These are phyloP conservation scores for Galaxias olidus DNA, from an alignment of 2,797 vertebrate genomes.

Conservation along the genomic window DNA sequence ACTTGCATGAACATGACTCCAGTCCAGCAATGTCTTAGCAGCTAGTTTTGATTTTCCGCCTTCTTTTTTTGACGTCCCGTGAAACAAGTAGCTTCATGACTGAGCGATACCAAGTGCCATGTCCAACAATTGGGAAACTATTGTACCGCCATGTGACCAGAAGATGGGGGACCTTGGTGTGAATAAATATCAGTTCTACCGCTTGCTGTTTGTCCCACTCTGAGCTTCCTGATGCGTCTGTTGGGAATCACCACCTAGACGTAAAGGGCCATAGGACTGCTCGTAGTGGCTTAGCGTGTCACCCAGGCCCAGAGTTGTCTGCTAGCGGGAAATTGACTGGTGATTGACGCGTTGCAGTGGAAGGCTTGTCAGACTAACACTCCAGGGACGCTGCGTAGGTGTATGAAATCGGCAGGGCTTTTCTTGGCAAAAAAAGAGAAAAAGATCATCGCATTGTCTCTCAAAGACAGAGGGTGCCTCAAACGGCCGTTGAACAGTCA, in stretches of 20 bases:
- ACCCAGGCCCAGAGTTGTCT: conserved; percentile 48
- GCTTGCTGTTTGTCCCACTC: no score
- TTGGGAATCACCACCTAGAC: conserved; percentile 50
- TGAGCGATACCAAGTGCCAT: conserved; percentile 19
- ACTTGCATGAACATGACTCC: no score
- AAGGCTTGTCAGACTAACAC: conserved; percentile 59
- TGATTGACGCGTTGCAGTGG: conserved; percentile 60
- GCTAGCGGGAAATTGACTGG: conserved; percentile 41
- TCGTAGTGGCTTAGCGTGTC: conserved; percentile 54
- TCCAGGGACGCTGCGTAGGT: conserved; percentile 45
- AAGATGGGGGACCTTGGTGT: no score
- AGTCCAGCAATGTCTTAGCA: no score
- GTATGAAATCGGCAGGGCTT: conserved; percentile 31
- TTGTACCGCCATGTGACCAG: no score
- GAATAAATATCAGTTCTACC: no score
- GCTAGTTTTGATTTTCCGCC: no score
- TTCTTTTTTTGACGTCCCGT: conserved; percentile 40
- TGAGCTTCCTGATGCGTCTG: conserved; percentile 12
- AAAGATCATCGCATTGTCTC: not conserved
- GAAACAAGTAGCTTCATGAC: conserved; percentile 23
- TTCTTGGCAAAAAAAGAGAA: not conserved
- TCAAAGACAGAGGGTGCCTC: no score
- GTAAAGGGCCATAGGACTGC: conserved; percentile 40
- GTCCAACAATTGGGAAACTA: not conserved
- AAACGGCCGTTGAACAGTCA: no score